Conservation (phyloP, 2,113 vertebrate genomes). For the Thunnus maccoyii region DNA sequence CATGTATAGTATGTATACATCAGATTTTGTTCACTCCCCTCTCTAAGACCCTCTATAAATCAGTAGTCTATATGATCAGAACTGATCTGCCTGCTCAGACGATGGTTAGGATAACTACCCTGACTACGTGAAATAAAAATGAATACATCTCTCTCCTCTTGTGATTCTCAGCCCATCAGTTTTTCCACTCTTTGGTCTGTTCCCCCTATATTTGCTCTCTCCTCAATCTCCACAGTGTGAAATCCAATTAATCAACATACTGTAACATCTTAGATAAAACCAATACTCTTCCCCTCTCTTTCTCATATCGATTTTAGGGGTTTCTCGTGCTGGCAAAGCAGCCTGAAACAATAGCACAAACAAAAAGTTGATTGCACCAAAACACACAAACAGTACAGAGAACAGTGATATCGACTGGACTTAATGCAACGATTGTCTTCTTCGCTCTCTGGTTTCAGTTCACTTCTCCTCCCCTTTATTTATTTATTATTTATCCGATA, state of each 20-base stretch:
- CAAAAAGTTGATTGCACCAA: constrained; percentile 45
- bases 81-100: not conserved
- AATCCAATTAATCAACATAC: constrained; percentile 73
- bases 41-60: not conserved
- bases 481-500: constrained; percentile 34
- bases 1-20: not conserved
- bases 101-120: not conserved
- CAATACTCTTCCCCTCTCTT: constrained; percentile 56
- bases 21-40: not conserved
- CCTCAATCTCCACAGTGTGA: constrained; percentile 59
- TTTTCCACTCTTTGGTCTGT: constrained; percentile 33
- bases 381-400: constrained; percentile 39
- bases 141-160: not conserved
- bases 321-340: constrained; percentile 51
- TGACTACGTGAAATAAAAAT: not conserved
- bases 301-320: constrained; percentile 55
- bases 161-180: constrained; percentile 3
- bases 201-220: constrained; percentile 39
- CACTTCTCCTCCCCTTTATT: constrained; percentile 25
- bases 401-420: constrained; percentile 49
- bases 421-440: constrained; percentile 32
- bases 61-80: not conserved
- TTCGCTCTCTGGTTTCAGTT: constrained; percentile 34
- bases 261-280: constrained; percentile 68
- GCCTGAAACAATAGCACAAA: constrained; percentile 57